Conservation (phyloP, 2,797 vertebrate species). For the Cossypha caffra region DNA sequence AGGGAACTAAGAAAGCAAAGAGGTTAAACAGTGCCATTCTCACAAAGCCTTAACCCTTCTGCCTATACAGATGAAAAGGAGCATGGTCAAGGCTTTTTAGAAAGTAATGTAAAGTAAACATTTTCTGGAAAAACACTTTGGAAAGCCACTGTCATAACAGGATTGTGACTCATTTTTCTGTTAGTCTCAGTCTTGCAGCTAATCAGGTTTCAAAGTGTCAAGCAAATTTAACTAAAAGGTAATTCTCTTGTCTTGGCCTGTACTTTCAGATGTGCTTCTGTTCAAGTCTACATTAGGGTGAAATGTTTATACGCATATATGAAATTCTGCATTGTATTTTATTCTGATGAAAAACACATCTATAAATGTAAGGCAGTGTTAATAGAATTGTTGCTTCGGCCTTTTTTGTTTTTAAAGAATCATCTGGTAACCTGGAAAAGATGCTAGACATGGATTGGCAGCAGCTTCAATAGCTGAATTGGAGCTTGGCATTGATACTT, state of each 20-base stretch:
- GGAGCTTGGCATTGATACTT: background rate
- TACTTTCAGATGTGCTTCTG: background rate
- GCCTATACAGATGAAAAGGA: background rate
- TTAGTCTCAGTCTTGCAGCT: background rate
- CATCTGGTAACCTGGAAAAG: background rate
- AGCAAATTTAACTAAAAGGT: background rate
- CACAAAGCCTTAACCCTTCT: background rate
- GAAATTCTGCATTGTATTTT: background rate
- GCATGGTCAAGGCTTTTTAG: background rate
- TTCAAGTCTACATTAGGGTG: background rate
- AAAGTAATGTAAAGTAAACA: background rate
- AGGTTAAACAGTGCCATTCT: fast-evolving
- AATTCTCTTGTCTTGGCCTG: background rate
- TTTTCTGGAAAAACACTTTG: background rate
- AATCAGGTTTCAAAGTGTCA: background rate
- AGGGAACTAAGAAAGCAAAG: background rate
- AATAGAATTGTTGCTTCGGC: background rate
- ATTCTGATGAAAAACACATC: background rate
- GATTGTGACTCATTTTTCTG: background rate
- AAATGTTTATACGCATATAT: background rate
- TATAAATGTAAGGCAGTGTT: background rate
- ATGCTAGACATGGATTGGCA: background rate
- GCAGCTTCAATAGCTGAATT: background rate
- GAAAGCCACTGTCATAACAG: background rate
- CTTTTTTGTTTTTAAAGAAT: background rate